These are phyloP conservation scores for Tachycineta bicolor DNA, from an alignment of 2,113 vertebrate genomes.

Conservation along the genomic window DNA sequence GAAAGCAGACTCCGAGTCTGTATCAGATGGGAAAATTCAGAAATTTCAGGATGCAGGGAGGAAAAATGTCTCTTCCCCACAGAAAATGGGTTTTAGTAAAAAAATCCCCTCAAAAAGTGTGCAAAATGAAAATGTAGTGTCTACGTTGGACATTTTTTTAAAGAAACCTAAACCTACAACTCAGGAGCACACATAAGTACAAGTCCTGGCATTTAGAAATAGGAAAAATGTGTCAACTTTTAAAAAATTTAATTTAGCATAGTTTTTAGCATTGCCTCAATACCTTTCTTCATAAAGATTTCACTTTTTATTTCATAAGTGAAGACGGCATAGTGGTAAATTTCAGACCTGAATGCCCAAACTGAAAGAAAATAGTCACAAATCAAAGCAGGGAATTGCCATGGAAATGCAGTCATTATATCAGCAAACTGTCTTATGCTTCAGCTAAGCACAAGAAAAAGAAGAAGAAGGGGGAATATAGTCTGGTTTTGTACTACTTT, in stretches of 20 bases:
- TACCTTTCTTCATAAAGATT: neutral
- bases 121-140: neutral
- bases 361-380: neutral
- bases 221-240: neutral
- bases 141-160: neutral
- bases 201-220: neutral
- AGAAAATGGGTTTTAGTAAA: neutral
- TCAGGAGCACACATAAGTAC: neutral
- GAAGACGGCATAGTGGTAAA: neutral
- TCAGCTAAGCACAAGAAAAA: neutral
- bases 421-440: neutral
- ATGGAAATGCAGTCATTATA: neutral
- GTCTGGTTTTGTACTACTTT: neutral
- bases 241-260: neutral
- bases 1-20: neutral
- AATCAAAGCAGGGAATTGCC: neutral
- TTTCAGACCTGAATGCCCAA: neutral
- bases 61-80: neutral
- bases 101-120: accelerated
- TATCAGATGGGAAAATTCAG: neutral
- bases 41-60: neutral
- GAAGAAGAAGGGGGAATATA: neutral
- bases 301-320: neutral
- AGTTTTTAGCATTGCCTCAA: neutral
- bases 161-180: neutral